Base-by-base conservation (phyloP, 2,113 vertebrate genomes). In the Okapia johnstoni region DNA sequence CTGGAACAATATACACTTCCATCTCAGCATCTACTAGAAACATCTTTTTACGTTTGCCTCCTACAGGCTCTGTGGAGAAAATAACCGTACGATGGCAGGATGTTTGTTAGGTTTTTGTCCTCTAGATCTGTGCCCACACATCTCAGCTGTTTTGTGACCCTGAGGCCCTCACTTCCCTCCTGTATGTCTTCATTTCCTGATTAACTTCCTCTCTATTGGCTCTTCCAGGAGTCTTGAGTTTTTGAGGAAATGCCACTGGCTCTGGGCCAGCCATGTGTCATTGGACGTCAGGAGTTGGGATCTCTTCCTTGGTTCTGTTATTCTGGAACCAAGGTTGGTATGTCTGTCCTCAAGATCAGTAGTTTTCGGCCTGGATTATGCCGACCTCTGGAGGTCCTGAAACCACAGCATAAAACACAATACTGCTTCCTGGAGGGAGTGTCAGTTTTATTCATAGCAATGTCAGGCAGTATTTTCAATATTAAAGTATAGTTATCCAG, bases 171-270 rank as follows among this genome's bases (percentile, higher is more conserved):
- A 57, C 58, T 90, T 97, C 76, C 85, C 58, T 63, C 88, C 40
- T 93, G n/a, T 84, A 57, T 85, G n/a, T 46, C 76, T 94, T 66
- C 23, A 88, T 93, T 96, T 96, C 96, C 96, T 96, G 63, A 87
- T 70, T 66, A 86, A 93, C 36, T 79, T 58, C 58, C 33, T 96
- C 40, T 93, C 63, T 90, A 73, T 15, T 80, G 95, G 58, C 19
- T 93, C 66, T 76, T 76, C 77, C 30, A 88, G 40, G 63, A 88
- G 85, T 88, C 79, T 76, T 63, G 52, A 61, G 55, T 88, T 91
- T 94, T 85, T 91, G 43, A 93, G 97, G 94, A 98, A 97, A 93
- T 81, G 48, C 60, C 66, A 66, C 60, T 93, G 94, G 90, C 66
- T 88, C n/a, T 76, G 60, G 7, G 76, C 52, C 86, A 97, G 43